Percentiles rank a stretch among this genome's conserved stretches.
These are phyloP conservation scores for Rhagium mordax DNA, from an alignment of 2,888 invertebrate species.

Conservation along the genomic window DNA sequence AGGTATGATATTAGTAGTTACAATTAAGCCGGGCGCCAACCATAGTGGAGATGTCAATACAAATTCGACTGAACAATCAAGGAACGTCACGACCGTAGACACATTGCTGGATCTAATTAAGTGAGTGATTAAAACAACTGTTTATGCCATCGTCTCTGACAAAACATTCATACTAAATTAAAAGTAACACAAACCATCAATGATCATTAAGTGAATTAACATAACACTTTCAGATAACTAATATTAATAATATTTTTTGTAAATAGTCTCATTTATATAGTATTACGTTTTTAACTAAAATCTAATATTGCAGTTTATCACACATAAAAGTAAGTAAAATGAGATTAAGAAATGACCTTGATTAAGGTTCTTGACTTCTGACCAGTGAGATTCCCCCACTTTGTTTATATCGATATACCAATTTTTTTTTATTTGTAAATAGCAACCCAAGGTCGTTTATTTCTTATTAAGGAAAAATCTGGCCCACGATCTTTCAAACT, in stretches of 20 bases:
- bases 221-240: neutral
- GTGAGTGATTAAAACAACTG: conserved; percentile 65
- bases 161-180: neutral
- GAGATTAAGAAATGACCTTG: too few species aligned
- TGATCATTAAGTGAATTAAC: neutral
- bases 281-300: too few species aligned
- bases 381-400: too few species aligned
- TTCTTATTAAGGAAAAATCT: too few species aligned
- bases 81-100: conserved; percentile 77
- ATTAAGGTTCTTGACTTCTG: too few species aligned
- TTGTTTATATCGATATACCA: too few species aligned
- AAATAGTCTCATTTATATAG: too few species aligned
- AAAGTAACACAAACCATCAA: neutral
- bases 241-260: neutral
- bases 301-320: too few species aligned
- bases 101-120: conserved; percentile 81
- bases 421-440: too few species aligned
- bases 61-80: conserved; percentile 48
- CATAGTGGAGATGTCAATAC: conserved; percentile 43
- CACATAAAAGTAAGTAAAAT: too few species aligned
- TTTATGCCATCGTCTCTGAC: neutral
- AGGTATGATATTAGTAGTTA: conserved; percentile 80
- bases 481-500: too few species aligned
- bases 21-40: conserved; percentile 76
- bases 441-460: too few species aligned